Evolutionary conservation across 35 echinoderm and acorn worm species (phyloP), one percentile per base, ranked within the genome.

Genomic region (Patiria miniata): DNA sequence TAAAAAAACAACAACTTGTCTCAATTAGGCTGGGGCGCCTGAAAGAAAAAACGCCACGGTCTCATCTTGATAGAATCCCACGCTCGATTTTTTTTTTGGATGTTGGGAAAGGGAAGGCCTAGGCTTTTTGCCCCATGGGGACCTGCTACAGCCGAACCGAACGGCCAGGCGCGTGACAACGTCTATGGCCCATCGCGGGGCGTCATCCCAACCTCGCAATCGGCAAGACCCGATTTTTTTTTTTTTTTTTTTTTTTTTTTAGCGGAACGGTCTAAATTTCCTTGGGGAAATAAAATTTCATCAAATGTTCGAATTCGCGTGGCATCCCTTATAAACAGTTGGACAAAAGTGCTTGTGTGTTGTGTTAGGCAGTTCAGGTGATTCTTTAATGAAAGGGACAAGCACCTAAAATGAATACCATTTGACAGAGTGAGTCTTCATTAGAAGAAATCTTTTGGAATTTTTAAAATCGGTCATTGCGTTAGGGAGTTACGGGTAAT

Each of bases 211-310:
- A 34, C 26, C 4, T 23, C 65, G 19, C 26, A 23, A 26, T 23
- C 65, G 34, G 26, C 3, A 73, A 73, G 23, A 22, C 65, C 65
- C 65, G 65, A 73, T 73, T 73, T 73, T 73, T 10, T 18, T 34
- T n/a, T n/a, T n/a, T n/a, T n/a, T n/a, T n/a, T n/a, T n/a, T n/a
- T n/a, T n/a, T n/a, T n/a, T n/a, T n/a, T n/a, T n/a, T n/a, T n/a
- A n/a, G n/a, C n/a, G n/a, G 12, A 4, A 47, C 42, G 4, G 65
- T 36, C 65, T 30, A 73, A 34, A 73, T 73, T 73, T 73, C 65
- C 65, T 73, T 73, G 65, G 65, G 65, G 65, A 73, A 73, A 73
- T 73, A 73, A 73, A 47, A 73, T 73, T 73, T 73, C 65, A 73
- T 73, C 65, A 73, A 73, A 73, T 30, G 65, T 30, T 73, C 19